These are phyloP conservation scores for Pelvicachromis taeniatus DNA, from an alignment of 2,113 vertebrate species.

Conservation along the genomic window DNA sequence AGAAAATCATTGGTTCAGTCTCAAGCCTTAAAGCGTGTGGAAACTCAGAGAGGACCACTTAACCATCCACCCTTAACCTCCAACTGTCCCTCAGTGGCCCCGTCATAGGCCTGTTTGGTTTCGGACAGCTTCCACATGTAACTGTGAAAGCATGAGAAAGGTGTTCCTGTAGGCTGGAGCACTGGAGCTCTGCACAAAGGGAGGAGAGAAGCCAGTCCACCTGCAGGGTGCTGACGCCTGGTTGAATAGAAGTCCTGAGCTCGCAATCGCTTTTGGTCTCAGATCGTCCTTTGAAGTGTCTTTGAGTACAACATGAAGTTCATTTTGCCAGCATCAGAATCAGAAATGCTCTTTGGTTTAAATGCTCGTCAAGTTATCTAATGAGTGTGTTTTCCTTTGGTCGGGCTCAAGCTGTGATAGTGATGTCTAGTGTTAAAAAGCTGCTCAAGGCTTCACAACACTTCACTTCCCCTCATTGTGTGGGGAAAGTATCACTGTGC, in stretches of 20 bases:
- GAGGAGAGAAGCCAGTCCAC: neutral
- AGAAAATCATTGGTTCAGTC: neutral
- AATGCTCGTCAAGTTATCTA: neutral
- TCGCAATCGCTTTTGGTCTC: neutral
- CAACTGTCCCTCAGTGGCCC: neutral
- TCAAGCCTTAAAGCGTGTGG: neutral
- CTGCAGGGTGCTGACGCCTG: neutral
- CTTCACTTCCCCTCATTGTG: neutral
- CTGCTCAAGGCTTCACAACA: neutral
- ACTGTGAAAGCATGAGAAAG: neutral
- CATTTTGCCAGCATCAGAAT: neutral
- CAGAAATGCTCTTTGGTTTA: neutral
- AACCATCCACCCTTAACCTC: neutral
- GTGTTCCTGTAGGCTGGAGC: neutral
- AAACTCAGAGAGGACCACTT: neutral
- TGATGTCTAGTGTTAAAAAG: neutral
- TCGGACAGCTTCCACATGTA: neutral
- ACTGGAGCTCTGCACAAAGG: neutral
- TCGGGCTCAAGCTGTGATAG: neutral
- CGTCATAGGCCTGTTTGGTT: neutral
- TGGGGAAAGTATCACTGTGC: neutral
- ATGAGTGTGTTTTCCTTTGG: neutral
- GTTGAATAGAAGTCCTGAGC: neutral
- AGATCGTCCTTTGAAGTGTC: neutral
- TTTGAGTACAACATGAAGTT: neutral